phyloP scores from a whole-genome alignment of 2,113 vertebrate genomes.

The Dromaius novaehollandiae region DNA sequence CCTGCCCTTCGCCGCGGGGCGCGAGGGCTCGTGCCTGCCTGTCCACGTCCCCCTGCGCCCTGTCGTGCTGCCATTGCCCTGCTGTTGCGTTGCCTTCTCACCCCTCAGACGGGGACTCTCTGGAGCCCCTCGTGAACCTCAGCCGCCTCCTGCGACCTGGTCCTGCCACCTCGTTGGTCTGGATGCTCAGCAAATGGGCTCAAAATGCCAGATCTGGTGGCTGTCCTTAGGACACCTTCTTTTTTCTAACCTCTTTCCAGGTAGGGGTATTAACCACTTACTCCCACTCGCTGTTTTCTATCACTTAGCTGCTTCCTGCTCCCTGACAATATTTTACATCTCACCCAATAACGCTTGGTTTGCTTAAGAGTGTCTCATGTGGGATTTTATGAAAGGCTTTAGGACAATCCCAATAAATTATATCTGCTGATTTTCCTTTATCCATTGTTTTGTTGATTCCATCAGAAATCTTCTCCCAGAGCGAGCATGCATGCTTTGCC shows the following conservation, averaged over 20 bases:
- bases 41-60: background rate
- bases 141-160: background rate
- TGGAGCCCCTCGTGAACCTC: background rate
- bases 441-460: constrained; percentile 38
- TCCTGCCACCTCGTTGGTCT: too few relatives aligned
- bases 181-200: too few relatives aligned
- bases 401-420: constrained; percentile 42
- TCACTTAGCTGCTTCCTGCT: background rate
- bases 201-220: too few relatives aligned
- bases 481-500: background rate
- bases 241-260: background rate
- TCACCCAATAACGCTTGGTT: background rate
- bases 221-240: background rate
- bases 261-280: background rate
- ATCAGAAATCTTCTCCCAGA: constrained; percentile 18
- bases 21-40: too few relatives aligned
- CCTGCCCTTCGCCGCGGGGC: too few relatives aligned
- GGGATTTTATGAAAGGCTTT: constrained; percentile 53
- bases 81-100: background rate
- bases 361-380: background rate
- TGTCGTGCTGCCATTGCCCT: background rate
- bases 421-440: constrained; percentile 43
- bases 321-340: background rate
- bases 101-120: too few relatives aligned
- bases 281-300: background rate